Conservation (phyloP, 2,113 vertebrate species). For the Nothobranchius furzeri region DNA sequence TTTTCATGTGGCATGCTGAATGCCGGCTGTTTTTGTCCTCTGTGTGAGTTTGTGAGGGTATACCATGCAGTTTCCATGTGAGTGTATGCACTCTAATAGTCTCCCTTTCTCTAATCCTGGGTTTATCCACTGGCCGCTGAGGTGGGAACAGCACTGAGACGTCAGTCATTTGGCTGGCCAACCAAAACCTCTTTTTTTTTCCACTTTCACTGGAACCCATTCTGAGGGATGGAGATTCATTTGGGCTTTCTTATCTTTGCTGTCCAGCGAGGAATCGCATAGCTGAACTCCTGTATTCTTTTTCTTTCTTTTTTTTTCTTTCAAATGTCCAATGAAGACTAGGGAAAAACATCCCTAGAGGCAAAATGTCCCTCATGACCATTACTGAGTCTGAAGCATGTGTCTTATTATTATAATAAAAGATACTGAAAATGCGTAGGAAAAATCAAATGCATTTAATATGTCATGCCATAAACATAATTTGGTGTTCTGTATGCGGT, state of each 20-base stretch:
- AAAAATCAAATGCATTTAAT: background rate
- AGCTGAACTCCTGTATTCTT: slow-evolving; percentile 77
- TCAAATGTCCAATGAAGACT: slow-evolving; percentile 40
- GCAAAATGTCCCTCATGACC: slow-evolving; percentile 63
- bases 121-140: slow-evolving; percentile 69
- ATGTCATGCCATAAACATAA: too few species aligned
- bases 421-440: background rate
- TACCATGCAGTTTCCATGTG: slow-evolving; percentile 3
- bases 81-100: slow-evolving; percentile 51
- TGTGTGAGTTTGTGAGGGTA: background rate
- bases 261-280: slow-evolving; percentile 80
- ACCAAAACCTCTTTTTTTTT: slow-evolving; percentile 78
- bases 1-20: background rate
- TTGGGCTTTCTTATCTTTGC: slow-evolving; percentile 79
- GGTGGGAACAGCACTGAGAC: slow-evolving; percentile 70
- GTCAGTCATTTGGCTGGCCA: slow-evolving; percentile 77
- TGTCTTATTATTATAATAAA: slow-evolving; percentile 45
- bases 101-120: slow-evolving; percentile 65
- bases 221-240: slow-evolving; percentile 79
- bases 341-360: slow-evolving; percentile 55
- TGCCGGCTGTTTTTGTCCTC: slow-evolving; percentile 7
- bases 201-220: slow-evolving; percentile 80
- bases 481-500: too few species aligned
- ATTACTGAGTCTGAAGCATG: slow-evolving; percentile 53
- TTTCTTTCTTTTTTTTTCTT: slow-evolving; percentile 31